Percentiles rank a stretch among this genome's conserved stretches.
These are phyloP conservation scores for Drosophila aff. DNA, from an alignment of 1,140 invertebrate genomes.

Conservation along the genomic window DNA sequence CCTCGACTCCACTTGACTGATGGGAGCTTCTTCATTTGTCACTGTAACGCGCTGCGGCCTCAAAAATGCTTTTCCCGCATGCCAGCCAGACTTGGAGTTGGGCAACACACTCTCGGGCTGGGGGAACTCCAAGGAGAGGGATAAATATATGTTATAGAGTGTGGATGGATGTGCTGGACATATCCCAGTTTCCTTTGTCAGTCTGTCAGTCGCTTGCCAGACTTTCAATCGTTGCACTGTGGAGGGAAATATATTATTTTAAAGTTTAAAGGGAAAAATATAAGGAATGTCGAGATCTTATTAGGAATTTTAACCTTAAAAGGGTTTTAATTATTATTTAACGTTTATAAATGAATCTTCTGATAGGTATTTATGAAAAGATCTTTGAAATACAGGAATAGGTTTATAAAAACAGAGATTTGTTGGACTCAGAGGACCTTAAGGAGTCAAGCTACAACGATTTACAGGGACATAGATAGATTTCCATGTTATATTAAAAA, in stretches of 20 bases:
- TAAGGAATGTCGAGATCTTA: background rate
- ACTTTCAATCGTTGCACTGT: constrained; percentile 61
- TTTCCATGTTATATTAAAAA: background rate
- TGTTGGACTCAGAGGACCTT: background rate
- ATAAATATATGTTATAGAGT: background rate
- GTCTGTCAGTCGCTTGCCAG: constrained; percentile 38
- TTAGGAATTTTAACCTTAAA: no score
- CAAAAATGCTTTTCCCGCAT: constrained; percentile 58
- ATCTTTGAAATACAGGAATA: background rate
- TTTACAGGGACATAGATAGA: background rate
- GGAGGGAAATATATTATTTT: background rate
- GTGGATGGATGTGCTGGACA: constrained; percentile 19
- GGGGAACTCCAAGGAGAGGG: background rate
- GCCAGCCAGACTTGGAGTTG: constrained; percentile 38
- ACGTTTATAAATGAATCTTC: no score
- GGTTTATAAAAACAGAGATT: background rate
- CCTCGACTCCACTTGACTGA: constrained; percentile 28
- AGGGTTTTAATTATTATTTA: no score
- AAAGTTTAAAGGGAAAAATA: background rate
- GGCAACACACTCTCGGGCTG: constrained; percentile 6
- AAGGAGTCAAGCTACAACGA: background rate
- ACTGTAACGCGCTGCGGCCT: constrained; percentile 67
- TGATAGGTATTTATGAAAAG: no score
- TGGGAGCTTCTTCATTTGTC: constrained; percentile 74
- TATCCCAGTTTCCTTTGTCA: constrained; percentile 26